Base-by-base conservation (phyloP, 64 coral and sea anemone species). In the Montipora efflorescens region DNA sequence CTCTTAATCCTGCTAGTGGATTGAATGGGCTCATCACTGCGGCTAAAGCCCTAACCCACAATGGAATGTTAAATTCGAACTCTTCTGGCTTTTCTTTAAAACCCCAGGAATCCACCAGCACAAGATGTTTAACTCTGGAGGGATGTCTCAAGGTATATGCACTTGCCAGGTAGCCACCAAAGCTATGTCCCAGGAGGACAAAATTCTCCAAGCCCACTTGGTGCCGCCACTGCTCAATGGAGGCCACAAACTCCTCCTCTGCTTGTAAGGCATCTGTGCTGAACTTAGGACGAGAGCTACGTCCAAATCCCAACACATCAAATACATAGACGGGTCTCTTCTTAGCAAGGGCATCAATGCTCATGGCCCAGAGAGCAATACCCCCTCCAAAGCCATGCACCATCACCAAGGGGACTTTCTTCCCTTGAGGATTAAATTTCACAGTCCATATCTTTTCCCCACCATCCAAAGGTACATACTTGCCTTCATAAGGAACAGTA, bases 371-470 rank as follows among this genome's bases (percentile, higher is more conserved):
- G 18, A 99, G 79, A 19, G 92, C 98, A 5, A 95, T 55, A 72
- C 98, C 98, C 47, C 92, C 98, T 55, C 98, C 98, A 87, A 99
- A 99, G 15, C 98, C 98, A 82, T 99, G 98, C 67, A 99, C 76
- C 95, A 99, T 90, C 13, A 99, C 95, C 44, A 99, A 51, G 0
- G 98, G 98, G 4, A 70, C 83, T 16, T 78, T 90, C 8, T 59
- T 62, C 7, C 92, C 87, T 58, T 68, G 53, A 7, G 98, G 95
- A 49, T 99, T 99, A 85, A 96, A 92, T 44, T 87, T 92, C 15
- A 99, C 49, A 7, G 98, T 99, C 98, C 98, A 96, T 92, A 96
- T 70, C 44, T 90, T 94, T 44, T 99, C 53, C 59, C 88, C 78
- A 49, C 79, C 66, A 20, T 90, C 92, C 59, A 93, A 64, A 14